phyloP scores from a whole-genome alignment of 2,888 invertebrate genomes.

The Salticus scenicus region DNA sequence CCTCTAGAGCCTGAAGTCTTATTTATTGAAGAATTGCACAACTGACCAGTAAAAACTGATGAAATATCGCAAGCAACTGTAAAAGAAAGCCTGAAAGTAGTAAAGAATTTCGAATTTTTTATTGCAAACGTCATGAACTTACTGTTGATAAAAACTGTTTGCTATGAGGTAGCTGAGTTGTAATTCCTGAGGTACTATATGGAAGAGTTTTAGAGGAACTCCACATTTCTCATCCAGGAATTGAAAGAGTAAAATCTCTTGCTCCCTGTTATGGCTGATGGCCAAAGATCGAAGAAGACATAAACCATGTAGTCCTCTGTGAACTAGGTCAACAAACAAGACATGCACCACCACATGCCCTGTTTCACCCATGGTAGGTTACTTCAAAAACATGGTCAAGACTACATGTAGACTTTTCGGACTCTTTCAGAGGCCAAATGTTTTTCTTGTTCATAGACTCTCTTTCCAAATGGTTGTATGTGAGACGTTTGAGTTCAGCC shows the following conservation, averaged over 20 bases:
- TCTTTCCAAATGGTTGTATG: constrained; percentile 72
- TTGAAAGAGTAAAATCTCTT: background rate
- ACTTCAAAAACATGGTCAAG: no score
- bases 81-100: no score
- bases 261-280: background rate
- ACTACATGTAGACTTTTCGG: no score
- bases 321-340: background rate
- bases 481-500: constrained; percentile 49
- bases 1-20: background rate
- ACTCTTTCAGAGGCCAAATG: constrained; percentile 42
- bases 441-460: constrained; percentile 72
- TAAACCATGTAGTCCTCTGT: background rate
- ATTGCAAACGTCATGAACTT: background rate
- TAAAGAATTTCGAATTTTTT: no score
- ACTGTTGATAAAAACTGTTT: background rate
- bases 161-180: background rate
- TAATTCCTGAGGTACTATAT: background rate
- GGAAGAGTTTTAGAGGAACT: background rate
- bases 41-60: no score
- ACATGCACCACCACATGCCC: background rate
- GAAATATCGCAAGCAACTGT: no score
- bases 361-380: background rate
- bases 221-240: background rate
- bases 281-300: background rate
- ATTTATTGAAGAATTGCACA: no score